Evolutionary conservation across 2,113 vertebrate genomes (phyloP), one percentile per base, ranked within the genome.

Genomic region (Carassius carassius): DNA sequence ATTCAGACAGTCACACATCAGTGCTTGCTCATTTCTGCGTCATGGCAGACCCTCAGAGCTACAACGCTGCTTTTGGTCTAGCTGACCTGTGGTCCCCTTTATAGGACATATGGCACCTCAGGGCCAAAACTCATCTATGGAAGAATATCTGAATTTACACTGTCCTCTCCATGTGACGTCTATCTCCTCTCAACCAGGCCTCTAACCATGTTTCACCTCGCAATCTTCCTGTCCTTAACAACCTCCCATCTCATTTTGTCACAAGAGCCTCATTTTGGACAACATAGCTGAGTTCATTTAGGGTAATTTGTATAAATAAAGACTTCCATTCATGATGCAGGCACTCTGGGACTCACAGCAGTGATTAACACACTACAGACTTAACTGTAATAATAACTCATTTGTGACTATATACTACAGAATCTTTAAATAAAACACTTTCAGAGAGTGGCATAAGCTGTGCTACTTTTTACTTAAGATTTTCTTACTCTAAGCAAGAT

Each of bases 21-120:
- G 29, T 29, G 29, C 29, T 29, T 29, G 29, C 29, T 29, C 29
- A 29, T 29, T 29, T 29, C 29, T 29, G 29, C 29, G 2, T 29
- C 29, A 29, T 29, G 29, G 29, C 29, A 29, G 29, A 29, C 29
- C 29, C 29, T 29, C 29, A 2, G 29, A 29, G 29, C 29, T 29
- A 29, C 29, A 29, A 29, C 29, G 29, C 29, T 29, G 29, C 29
- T 29, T 29, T 29, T 29, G 29, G 29, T 29, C 29, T 29, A 29
- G 29, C 29, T 29, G 29, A 29, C 29, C 29, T 29, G 51, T 17
- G 12, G 44, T 67, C 69, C 54, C 73, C 69, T 49, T 49, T 51
- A 81, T 47, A 81, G 86, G 54, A 85, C 84, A 81, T 10, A 49
- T 51, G 72, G 72, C 70, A 74, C 82, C 82, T 63, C 72, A 8